Evolutionary conservation across 2,113 vertebrate genomes (phyloP), one percentile per base, ranked within the genome.

Genomic region (Numida meleagris): DNA sequence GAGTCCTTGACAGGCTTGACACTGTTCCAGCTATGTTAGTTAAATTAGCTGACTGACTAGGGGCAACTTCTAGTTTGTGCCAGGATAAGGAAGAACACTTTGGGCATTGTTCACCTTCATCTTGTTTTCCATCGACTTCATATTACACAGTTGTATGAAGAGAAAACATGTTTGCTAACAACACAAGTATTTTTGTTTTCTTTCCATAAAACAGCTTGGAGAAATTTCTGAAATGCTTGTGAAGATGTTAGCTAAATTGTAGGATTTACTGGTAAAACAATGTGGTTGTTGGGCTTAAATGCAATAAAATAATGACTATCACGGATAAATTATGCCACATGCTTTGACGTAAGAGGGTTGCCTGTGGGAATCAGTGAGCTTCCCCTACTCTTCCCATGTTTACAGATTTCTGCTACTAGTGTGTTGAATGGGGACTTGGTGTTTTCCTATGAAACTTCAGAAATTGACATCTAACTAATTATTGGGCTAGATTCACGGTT

Each of bases 21-120:
- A 86, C 65, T 82, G n/a, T 79, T 96, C 85, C 89, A 92, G 72
- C 83, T 90, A 21, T 88, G 78, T 96, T 95, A 96, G 91, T 93
- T 88, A 72, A 96, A 95, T 96, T 74, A 95, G 82, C 86, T 94
- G 74, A 82, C 88, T 72, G 68, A 91, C 82, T 71, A 50, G 83
- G 85, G 83, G n/a, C 83, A 79, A 48, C 50, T 79, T 80, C 50
- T 58, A 1, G 12, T n/a, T 67, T 63, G 62, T 89, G 81, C 91
- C 88, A 95, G 84, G 27, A 61, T 34, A 29, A 92, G 84, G 75
- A 63, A 70, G 53, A 96, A 55, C 50, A 90, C 81, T 72, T 96
- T 94, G 65, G 81, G 29, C 6, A 7, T 65, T 34, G 76, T 89
- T 94, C 89, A 58, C 42, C 45, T 82, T 73, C 2, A 3, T 58